phyloP scores from a whole-genome alignment of 2,888 invertebrate genomes.

The Tiliacea aurago region DNA sequence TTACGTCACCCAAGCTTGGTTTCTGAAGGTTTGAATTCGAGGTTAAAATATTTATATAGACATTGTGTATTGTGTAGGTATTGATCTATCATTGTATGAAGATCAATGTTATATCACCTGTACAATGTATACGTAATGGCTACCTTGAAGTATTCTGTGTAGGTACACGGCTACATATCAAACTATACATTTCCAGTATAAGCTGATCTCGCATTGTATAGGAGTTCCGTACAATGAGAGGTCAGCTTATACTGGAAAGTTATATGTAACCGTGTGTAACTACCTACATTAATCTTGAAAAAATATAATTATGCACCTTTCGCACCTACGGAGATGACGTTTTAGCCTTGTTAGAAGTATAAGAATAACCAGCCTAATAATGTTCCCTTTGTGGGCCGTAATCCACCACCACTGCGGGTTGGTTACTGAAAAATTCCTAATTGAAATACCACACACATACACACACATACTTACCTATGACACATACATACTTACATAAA shows the following conservation, averaged over 20 bases:
- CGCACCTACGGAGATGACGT: not conserved
- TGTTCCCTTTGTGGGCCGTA: not conserved
- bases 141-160: conserved; percentile 34
- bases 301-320: not conserved
- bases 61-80: conserved; percentile 48
- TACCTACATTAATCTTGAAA: not conserved
- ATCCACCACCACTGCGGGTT: not conserved
- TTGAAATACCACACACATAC: not conserved
- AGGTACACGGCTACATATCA: too few relatives aligned
- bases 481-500: too few relatives aligned
- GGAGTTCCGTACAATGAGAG: too few relatives aligned
- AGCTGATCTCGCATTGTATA: too few relatives aligned
- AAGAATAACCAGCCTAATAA: not conserved
- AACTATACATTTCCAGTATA: too few relatives aligned
- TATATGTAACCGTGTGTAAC: too few relatives aligned
- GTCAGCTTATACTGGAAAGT: too few relatives aligned
- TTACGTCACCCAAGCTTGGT: conserved; percentile 64
- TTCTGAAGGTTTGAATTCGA: conserved; percentile 75
- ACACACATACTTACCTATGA: too few relatives aligned
- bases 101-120: conserved; percentile 34
- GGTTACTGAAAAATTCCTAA: not conserved
- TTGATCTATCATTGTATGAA: conserved; percentile 29
- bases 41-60: conserved; percentile 64
- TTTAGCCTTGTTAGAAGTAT: not conserved
- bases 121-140: conserved; percentile 2